phyloP scores from a whole-genome alignment of 2,888 invertebrate species.

The Pyrrhosoma nymphula region DNA sequence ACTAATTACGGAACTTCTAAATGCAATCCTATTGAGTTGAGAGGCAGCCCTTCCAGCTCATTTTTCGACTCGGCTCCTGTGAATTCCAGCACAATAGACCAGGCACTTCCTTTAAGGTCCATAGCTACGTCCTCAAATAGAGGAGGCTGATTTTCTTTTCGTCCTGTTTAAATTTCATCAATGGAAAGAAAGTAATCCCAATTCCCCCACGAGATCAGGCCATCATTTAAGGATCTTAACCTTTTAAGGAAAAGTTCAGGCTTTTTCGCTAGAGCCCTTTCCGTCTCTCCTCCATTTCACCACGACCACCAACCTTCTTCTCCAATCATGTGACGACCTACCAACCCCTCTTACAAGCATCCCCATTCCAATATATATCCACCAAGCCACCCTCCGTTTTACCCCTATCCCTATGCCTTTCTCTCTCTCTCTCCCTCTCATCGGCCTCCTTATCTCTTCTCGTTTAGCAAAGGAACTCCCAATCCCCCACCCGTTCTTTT shows the following conservation, averaged over 20 bases:
- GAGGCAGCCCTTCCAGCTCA: not conserved
- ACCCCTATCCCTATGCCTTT: not conserved
- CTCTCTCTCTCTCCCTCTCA: not conserved
- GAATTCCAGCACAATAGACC: not conserved
- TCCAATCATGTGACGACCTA: not conserved
- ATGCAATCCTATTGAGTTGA: not conserved
- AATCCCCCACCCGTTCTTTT: not conserved
- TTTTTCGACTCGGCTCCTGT: not conserved
- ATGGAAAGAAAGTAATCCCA: not conserved
- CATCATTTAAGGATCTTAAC: not conserved
- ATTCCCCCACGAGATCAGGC: not conserved
- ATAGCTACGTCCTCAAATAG: not conserved
- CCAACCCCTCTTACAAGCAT: too few relatives aligned
- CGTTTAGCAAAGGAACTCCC: conserved; percentile 21
- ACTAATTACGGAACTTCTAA: not conserved
- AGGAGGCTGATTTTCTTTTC: not conserved
- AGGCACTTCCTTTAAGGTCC: not conserved
- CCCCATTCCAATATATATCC: too few relatives aligned
- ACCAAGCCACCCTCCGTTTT: too few relatives aligned
- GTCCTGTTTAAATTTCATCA: not conserved
- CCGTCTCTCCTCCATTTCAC: not conserved
- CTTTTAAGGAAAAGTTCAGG: not conserved
- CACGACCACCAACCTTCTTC: not conserved
- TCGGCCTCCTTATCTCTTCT: not conserved
- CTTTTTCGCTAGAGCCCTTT: not conserved